Base-by-base conservation (phyloP, 2,888 invertebrate genomes). In the Petrolisthes cinctipes region DNA sequence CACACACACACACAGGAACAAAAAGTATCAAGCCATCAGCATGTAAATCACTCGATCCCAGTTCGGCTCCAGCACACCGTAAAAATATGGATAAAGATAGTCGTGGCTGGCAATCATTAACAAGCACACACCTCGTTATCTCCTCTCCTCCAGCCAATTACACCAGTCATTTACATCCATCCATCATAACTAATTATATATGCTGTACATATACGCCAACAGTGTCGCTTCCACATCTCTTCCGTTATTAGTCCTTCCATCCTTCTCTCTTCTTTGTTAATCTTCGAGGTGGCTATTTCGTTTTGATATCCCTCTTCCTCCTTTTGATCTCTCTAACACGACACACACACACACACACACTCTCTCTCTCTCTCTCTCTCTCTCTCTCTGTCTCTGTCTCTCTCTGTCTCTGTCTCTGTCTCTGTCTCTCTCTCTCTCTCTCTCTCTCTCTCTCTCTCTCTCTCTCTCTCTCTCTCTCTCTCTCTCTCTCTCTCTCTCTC, bases 401-500 rank as follows among this genome's bases (percentile, higher is more conserved):
- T 66, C 66, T 66, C 66, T 66, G 2, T 66, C 66, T 66, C 66
- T 66, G 2, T 66, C 66, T 66, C 66, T 66, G 2, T 66, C 66
- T 66, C 66, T 66, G 2, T 66, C 66, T 66, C 66, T 66, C 66
- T 66, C 66, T 66, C 66, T 66, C 66, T 66, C 66, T 66, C 66
- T 66, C 66, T 66, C 66, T 66, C 66, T 66, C 66, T 66, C 66
- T 66, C 66, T 66, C 73, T 73, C 73, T 73, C 71, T 71, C 71
- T 71, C 14, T 11, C 17, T 71, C 17, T 71, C 71, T 9, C 71
- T 71, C 11, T 9, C 11, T 9, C 71, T 71, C 71, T 71, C 71
- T 71, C 71, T 71, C 11, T 71, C 4, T 4, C 20, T 4, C 20
- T 4, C 20, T 20, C 20, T 11, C 14, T 20, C 20, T 11, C 5